Evolutionary conservation across 2,797 vertebrate species (phyloP).

Genomic region (Holocentrus rufus): DNA sequence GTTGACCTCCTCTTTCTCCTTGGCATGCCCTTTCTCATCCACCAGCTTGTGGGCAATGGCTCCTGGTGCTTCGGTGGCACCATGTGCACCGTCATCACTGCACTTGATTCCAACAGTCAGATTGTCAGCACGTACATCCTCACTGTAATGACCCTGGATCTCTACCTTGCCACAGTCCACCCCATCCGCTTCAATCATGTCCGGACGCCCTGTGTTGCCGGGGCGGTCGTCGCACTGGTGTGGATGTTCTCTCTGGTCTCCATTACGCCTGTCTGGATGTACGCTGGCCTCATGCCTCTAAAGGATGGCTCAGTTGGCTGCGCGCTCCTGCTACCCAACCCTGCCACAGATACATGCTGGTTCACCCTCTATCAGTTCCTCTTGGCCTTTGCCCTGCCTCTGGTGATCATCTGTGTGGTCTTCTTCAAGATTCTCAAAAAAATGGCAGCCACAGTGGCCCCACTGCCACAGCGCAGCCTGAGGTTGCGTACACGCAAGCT

Average conservation of each 20-base stretch:
- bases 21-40: slow-evolving; percentile 88
- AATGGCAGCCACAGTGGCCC: slow-evolving; percentile 82
- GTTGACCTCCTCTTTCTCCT: slow-evolving; percentile 85
- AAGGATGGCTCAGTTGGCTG: slow-evolving; percentile 81
- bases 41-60: slow-evolving; percentile 85
- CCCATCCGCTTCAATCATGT: slow-evolving; percentile 82
- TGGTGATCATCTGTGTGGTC: slow-evolving; percentile 81
- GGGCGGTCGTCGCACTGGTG: slow-evolving; percentile 77
- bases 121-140: slow-evolving; percentile 87
- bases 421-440: slow-evolving; percentile 86
- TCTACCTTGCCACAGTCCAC: slow-evolving; percentile 84
- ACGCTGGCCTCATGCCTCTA: slow-evolving; percentile 83
- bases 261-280: slow-evolving; percentile 86
- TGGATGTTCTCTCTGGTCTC: slow-evolving; percentile 85
- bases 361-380: slow-evolving; percentile 87
- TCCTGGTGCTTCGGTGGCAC: slow-evolving; percentile 85
- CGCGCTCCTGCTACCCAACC: slow-evolving; percentile 83
- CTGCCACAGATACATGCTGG: slow-evolving; percentile 83
- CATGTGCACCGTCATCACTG: slow-evolving; percentile 85
- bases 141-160: slow-evolving; percentile 84
- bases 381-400: slow-evolving; percentile 82
- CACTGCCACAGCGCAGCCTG: slow-evolving; percentile 80
- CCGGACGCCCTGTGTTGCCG: slow-evolving; percentile 76
- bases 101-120: slow-evolving; percentile 86
- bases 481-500: slow-evolving; percentile 79